These are phyloP conservation scores for Mastomys natalensis DNA, from an alignment of 2,113 vertebrate species.

Conservation along the genomic window DNA sequence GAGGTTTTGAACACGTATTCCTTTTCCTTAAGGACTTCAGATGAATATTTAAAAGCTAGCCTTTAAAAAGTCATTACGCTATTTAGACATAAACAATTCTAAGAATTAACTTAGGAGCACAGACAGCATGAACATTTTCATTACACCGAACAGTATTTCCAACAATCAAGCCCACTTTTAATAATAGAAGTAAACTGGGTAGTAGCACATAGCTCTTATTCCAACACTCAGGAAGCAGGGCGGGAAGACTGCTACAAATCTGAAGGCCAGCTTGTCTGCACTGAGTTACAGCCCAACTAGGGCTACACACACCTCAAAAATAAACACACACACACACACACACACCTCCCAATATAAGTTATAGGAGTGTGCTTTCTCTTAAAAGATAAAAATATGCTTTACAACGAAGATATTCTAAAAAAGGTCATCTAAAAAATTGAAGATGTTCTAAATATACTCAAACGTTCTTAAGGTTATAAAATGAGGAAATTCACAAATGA, in stretches of 20 bases:
- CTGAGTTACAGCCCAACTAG: neutral
- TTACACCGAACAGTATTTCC: neutral
- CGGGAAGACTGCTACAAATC: neutral
- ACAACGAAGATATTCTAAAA: constrained; percentile 32
- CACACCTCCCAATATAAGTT: neutral
- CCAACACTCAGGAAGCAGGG: neutral
- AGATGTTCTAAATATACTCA: neutral
- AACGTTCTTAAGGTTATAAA: constrained; percentile 46
- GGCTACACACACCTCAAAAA: neutral
- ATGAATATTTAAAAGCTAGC: neutral
- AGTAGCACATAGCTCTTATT: neutral
- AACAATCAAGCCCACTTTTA: constrained; percentile 16
- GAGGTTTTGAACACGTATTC: neutral
- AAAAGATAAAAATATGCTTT: constrained; percentile 53
- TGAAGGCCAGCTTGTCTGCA: neutral
- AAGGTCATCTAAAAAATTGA: neutral
- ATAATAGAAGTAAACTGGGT: neutral
- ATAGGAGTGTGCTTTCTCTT: neutral
- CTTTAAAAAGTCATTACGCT: constrained; percentile 22
- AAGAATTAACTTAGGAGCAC: neutral
- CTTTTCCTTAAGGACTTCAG: neutral
- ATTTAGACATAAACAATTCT: neutral
- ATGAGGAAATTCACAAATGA: neutral
- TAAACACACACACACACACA: no score
- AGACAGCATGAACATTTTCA: neutral